Conservation (phyloP, 2,797 vertebrate species). For the Pogoniulus pusillus region DNA sequence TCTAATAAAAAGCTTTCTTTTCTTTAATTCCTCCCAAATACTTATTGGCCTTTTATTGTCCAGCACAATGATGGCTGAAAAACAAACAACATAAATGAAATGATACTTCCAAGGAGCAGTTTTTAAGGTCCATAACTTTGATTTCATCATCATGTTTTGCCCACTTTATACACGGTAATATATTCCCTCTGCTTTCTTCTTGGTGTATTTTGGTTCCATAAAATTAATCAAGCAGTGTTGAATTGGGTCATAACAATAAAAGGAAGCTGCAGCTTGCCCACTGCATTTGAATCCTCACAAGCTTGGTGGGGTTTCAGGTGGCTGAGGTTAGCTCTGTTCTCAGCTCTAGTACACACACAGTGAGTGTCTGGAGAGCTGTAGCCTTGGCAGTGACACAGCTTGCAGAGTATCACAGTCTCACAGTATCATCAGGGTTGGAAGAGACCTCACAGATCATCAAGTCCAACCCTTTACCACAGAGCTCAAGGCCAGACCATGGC, state of each 20-base stretch:
- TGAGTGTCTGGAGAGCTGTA: neutral
- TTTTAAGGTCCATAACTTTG: conserved; percentile 9
- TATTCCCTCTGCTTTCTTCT: neutral
- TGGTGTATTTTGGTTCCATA: conserved; percentile 3
- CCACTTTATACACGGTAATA: conserved; percentile 6
- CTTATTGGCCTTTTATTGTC: neutral
- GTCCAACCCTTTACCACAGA: too few relatives aligned
- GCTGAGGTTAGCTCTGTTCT: neutral
- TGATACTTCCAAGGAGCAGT: neutral
- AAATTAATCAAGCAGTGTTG: neutral
- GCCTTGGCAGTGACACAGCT: neutral
- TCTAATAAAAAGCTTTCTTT: neutral
- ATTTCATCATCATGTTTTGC: neutral
- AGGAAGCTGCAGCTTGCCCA: neutral
- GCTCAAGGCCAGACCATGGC: too few relatives aligned
- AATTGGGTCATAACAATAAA: neutral
- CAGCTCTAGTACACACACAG: neutral
- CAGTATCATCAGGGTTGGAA: too few relatives aligned
- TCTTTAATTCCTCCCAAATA: neutral
- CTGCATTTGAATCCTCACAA: neutral
- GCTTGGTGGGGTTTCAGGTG: neutral
- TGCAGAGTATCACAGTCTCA: too few relatives aligned
- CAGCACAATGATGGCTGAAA: neutral
- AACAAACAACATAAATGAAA: neutral
- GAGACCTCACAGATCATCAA: too few relatives aligned